Base-by-base conservation (phyloP, 2,797 vertebrate genomes). In the Ciconia nigra region DNA sequence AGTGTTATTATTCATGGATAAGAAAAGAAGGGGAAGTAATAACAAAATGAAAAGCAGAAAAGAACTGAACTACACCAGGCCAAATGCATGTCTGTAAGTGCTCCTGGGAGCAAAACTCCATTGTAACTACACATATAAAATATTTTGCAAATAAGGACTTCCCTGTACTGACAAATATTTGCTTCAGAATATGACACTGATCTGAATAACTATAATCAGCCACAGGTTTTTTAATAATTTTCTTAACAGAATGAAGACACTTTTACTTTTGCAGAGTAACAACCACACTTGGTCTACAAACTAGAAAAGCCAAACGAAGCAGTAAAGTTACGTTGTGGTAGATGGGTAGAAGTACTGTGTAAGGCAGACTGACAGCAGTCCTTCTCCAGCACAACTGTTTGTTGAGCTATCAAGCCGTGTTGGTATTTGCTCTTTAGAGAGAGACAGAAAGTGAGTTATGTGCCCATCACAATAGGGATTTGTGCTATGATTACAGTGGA, bases 381-480 rank as follows among this genome's bases (percentile, higher is more conserved):
- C 76, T 93, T 66, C 33, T 73, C 65, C 73, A 63, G 73, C 61
- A 84, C 35, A 78, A 55, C 52, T 77, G 69, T 78, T 91, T 76
- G 82, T 59, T 89, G 87, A 94, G 79, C 55, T 89, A 93, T 85
- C 91, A 95, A 87, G 67, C 55, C 74, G 55, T 59, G 59, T 8
- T 87, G 67, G 61, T 77, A 86, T 93, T 91, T 89, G 59, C 74
- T 85, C 76, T 92, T 90, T 37, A 76, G 29, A 94, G 63, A 93
- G 72, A 80, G 31, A 86, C 42, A 94, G 69, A 90, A 65, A 83
- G 52, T 24, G 31, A 84, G 42, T 79, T 92, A 80, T 71, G 67
- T 73, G 73, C 61, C 66, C 73, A 90, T 94, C 81, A 74, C 58
- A 80, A 96, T 13, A 95, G 57, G 72, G 70, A 90, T 93, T 95